These are phyloP conservation scores for Porites cylindrica DNA, from an alignment of 92 coral and sea anemone species.

Conservation along the genomic window DNA sequence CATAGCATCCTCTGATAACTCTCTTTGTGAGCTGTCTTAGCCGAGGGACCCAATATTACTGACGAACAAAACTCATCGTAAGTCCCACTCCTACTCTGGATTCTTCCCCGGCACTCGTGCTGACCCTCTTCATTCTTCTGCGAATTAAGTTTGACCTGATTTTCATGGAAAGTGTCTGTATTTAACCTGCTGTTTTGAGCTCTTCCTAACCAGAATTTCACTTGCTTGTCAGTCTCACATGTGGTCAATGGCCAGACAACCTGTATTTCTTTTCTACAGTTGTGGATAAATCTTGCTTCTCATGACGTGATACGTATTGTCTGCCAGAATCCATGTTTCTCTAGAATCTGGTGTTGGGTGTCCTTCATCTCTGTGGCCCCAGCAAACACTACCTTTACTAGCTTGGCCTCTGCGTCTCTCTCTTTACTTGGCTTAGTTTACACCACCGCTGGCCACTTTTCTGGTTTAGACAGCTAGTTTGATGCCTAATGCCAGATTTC, in stretches of 20 bases:
- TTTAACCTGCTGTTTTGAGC: no score
- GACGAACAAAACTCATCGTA: no score
- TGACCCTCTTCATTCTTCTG: no score
- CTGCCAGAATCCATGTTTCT: not conserved
- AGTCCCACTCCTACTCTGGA: slow-evolving; percentile 16
- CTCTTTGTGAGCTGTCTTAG: slow-evolving; percentile 27
- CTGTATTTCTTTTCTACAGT: not conserved
- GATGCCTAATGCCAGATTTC: not conserved
- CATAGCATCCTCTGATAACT: slow-evolving; percentile 6
- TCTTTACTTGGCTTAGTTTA: no score
- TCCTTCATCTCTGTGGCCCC: not conserved
- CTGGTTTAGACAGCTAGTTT: slow-evolving; percentile 16
- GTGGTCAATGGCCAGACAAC: no score
- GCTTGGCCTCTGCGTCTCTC: no score
- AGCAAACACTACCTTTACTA: no score
- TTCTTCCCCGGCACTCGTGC: slow-evolving; percentile 24
- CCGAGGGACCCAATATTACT: not conserved
- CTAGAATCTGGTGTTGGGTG: slow-evolving; percentile 34
- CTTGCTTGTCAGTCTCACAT: no score
- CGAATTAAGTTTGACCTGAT: not conserved
- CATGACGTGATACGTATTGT: slow-evolving; percentile 35
- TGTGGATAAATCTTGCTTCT: slow-evolving; percentile 29
- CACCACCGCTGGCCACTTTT: no score
- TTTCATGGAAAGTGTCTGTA: no score
- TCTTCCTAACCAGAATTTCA: no score